These are phyloP conservation scores for Aspiorhynchus laticeps DNA, from an alignment of 2,113 vertebrate species.

Conservation along the genomic window DNA sequence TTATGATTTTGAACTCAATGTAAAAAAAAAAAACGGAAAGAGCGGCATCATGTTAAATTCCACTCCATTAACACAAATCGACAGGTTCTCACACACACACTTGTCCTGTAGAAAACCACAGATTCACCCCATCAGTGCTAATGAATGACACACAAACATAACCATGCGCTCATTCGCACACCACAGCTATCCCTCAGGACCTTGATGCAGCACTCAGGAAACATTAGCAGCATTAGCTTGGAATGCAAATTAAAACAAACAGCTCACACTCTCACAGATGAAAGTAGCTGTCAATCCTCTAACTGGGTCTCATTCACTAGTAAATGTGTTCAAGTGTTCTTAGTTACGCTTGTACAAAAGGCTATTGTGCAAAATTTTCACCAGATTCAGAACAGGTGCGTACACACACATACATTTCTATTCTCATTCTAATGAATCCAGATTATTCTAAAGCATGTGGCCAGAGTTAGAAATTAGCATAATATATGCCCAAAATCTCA, in stretches of 20 bases:
- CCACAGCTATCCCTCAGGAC: conserved; percentile 46
- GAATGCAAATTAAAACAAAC: conserved; percentile 76
- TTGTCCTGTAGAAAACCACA: background rate
- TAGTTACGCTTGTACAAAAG: conserved; percentile 12
- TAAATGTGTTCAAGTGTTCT: conserved; percentile 53
- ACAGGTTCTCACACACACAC: conserved; percentile 52
- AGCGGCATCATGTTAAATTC: background rate
- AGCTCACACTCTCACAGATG: conserved; percentile 55
- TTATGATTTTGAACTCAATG: background rate
- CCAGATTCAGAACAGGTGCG: conserved; percentile 20
- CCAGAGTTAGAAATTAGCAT: background rate
- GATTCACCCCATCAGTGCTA: conserved; percentile 4
- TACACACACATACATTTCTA: background rate
- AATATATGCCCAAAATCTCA: background rate
- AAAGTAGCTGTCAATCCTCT: conserved; percentile 5
- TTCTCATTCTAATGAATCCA: conserved; percentile 19
- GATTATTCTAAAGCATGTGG: conserved; percentile 9
- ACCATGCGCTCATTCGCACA: conserved; percentile 48
- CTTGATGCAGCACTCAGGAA: conserved; percentile 65
- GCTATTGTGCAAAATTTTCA: background rate
- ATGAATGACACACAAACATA: conserved; percentile 50
- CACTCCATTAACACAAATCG: background rate
- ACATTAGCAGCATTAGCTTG: conserved; percentile 72
- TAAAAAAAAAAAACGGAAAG: background rate
- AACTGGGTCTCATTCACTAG: conserved; percentile 24